phyloP scores from a whole-genome alignment of 53 echinoderm and acorn worm genomes.

The Crossaster papposus region DNA sequence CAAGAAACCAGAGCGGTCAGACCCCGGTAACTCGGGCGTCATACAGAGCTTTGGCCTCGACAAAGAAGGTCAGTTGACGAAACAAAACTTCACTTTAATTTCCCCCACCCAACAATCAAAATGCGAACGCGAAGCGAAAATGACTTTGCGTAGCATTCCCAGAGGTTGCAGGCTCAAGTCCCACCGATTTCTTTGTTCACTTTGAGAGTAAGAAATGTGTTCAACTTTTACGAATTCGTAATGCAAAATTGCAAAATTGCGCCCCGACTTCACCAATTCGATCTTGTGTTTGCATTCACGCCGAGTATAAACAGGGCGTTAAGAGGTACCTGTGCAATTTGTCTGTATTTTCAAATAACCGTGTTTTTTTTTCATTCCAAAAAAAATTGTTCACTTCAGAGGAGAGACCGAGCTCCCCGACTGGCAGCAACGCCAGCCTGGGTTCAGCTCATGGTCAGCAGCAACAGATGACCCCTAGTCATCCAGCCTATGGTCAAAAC shows the following conservation, averaged over 20 bases:
- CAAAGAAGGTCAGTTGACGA: conserved; percentile 67
- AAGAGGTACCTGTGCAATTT: no score
- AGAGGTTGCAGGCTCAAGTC: no score
- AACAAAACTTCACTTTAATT: not conserved
- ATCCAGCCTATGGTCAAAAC: conserved; percentile 61
- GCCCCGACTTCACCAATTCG: no score
- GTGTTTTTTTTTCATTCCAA: not conserved
- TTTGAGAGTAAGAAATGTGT: no score
- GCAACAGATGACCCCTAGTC: conserved; percentile 57
- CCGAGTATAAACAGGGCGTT: no score
- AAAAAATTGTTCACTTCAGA: not conserved
- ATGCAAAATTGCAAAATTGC: no score
- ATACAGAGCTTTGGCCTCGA: conserved; percentile 82
- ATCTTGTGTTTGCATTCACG: no score
- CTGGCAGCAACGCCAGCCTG: conserved; percentile 87
- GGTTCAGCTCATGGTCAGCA: conserved; percentile 75
- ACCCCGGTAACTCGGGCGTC: conserved; percentile 68
- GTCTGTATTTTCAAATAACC: no score
- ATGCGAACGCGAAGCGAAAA: not conserved
- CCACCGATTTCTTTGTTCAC: no score
- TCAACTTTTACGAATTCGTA: no score
- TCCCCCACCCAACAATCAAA: not conserved
- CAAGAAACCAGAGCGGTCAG: conserved; percentile 66
- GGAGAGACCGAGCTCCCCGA: conserved; percentile 87
- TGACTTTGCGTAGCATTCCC: no score